A percentile compares a stretch with the other conserved stretches of the same genome.
phyloP scores from a whole-genome alignment of 2,797 vertebrate species.

The Balearica regulorum region DNA sequence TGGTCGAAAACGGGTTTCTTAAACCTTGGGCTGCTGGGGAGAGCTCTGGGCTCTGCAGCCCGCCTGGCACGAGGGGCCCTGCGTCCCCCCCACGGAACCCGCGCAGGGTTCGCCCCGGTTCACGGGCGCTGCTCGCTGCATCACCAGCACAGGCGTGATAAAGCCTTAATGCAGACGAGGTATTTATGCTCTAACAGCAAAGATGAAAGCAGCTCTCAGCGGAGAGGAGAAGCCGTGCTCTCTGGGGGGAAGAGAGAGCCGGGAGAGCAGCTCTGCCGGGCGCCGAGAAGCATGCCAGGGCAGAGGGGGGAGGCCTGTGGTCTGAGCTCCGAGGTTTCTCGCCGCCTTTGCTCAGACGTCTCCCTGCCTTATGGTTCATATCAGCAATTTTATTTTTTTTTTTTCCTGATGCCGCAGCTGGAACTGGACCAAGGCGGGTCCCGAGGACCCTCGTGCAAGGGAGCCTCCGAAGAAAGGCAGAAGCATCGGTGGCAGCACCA shows the following conservation, averaged over 20 bases:
- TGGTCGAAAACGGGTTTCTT: not conserved
- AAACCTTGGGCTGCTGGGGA: not conserved
- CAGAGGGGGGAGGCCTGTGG: not conserved
- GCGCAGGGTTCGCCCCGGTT: not conserved
- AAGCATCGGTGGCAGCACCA: not conserved
- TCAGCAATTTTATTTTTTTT: not conserved
- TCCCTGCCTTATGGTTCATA: not conserved
- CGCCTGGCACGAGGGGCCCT: not conserved
- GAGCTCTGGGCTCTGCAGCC: not conserved
- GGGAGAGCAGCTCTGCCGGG: not conserved
- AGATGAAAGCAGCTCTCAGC: not conserved
- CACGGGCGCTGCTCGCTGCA: not conserved
- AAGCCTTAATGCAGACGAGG: not conserved
- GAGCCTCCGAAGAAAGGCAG: not conserved
- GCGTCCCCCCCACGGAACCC: rapidly evolving
- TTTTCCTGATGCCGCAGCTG: not conserved
- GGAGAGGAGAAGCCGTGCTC: not conserved
- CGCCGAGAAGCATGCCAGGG: not conserved
- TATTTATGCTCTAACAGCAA: not conserved
- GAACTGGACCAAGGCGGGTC: not conserved
- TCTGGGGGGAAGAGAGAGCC: not conserved
- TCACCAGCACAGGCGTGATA: rapidly evolving
- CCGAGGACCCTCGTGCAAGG: rapidly evolving
- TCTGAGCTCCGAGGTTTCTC: not conserved
- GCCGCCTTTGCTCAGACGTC: not conserved